A percentile compares a stretch with the other conserved stretches of the same genome.
Conservation (phyloP, 2,888 invertebrate species). For the Erebia epiphron region DNA sequence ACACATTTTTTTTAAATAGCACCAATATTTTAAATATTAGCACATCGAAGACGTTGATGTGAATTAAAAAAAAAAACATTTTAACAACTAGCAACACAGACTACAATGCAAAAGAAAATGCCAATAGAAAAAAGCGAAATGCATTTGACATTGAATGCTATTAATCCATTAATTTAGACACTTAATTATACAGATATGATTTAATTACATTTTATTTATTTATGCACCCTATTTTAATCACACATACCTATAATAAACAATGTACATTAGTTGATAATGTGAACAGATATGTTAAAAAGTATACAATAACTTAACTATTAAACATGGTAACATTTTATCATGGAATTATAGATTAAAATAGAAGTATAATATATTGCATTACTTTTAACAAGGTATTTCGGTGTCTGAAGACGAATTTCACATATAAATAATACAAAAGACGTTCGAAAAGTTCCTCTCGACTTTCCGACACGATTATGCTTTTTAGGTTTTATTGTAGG, state of each 20-base stretch:
- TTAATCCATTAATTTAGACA: constrained; percentile 22
- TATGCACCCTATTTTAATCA: constrained; percentile 64
- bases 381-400: constrained; percentile 8
- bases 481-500: constrained; percentile 25
- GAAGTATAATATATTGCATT: constrained; percentile 10
- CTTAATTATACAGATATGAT: constrained; percentile 35
- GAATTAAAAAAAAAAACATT: constrained; percentile 50
- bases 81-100: constrained; percentile 65
- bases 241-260: constrained; percentile 62
- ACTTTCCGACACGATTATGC: constrained; percentile 19
- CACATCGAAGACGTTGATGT: constrained; percentile 50
- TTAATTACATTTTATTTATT: constrained; percentile 32
- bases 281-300: constrained; percentile 68
- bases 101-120: constrained; percentile 51
- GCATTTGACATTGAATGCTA: constrained; percentile 28
- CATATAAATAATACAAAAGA: neutral
- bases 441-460: neutral
- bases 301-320: constrained; percentile 61
- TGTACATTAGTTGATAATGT: constrained; percentile 66
- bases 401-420: constrained; percentile 1
- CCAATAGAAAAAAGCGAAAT: constrained; percentile 40
- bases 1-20: constrained; percentile 60
- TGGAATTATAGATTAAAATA: constrained; percentile 50
- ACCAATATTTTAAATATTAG: constrained; percentile 76
- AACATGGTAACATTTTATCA: constrained; percentile 78